Evolutionary conservation across 2,888 invertebrate species (phyloP), one percentile per base, ranked within the genome.

Genomic region (Ernsta delagoae): DNA sequence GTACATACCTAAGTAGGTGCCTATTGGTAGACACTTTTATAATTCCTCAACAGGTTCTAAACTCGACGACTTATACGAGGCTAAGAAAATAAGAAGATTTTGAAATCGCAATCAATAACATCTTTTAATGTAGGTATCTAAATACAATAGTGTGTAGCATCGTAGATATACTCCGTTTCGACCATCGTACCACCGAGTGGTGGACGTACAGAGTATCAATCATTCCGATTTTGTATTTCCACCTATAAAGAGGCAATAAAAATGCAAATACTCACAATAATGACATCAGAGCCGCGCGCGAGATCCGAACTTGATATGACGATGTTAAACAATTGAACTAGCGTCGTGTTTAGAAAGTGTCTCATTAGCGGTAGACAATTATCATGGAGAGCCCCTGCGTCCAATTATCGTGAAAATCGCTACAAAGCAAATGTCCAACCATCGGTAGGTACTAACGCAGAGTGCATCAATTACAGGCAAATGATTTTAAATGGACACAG

Each of bases 291-390:
- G 53, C 53, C 53, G 53, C n/a, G 70, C 70, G 71, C 73, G 72
- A 63, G 50, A 73, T 71, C 75, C 77, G 76, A 79, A 77, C 79
- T 75, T 81, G 75, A 78, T 82, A 80, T 79, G 81, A 82, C 79
- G 81, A 83, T 79, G 80, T 82, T 78, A 78, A 78, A 72, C 80
- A 74, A 81, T 83, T 79, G 79, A 75, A 75, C 77, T 77, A 78
- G 85, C 88, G 86, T 75, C 72, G 70, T 86, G 89, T 78, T 83
- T 89, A 79, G 78, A 83, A 84, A 88, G 81, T 78, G 81, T 74
- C 83, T 88, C 83, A 87, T 84, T 86, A 85, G 70, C 73, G 66
- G 50, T 48, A 39, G 70, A 65, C 61, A 66, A 57, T 71, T 66
- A 66, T 53, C 31, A 60, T 31, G n/a, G 41, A 31, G 16, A 41